Conservation (phyloP, 2,888 invertebrate genomes). For the Temnothorax ravouxi region DNA sequence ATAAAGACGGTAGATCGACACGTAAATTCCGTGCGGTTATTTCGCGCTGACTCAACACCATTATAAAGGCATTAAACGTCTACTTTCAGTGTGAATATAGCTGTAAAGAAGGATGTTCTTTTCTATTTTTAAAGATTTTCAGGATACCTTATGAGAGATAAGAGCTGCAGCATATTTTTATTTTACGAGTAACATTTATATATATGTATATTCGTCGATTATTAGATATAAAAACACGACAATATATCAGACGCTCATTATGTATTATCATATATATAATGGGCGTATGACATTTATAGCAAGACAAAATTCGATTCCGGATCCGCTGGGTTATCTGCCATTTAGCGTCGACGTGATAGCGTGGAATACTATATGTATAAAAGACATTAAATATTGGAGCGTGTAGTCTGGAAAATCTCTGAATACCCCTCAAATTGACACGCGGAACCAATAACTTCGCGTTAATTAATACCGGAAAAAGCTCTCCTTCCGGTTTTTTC, state of each 20-base stretch:
- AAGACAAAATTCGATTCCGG: not conserved
- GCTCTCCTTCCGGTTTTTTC: constrained; percentile 5
- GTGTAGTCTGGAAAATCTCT: constrained; percentile 53
- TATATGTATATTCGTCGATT: not conserved
- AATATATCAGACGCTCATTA: not conserved
- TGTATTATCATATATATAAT: not conserved
- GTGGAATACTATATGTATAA: not conserved
- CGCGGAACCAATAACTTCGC: constrained; percentile 60
- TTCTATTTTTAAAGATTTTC: not conserved
- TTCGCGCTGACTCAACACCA: constrained; percentile 8
- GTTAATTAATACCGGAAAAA: constrained; percentile 62
- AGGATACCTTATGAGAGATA: not conserved
- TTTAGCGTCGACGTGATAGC: not conserved
- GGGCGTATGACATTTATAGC: not conserved
- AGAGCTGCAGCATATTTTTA: not conserved
- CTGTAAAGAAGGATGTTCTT: not conserved
- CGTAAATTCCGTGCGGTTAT: constrained; percentile 18
- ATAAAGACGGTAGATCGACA: constrained; percentile 31
- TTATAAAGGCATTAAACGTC: constrained; percentile 25
- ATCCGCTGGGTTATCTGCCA: not conserved
- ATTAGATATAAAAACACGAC: not conserved
- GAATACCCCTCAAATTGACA: constrained; percentile 33
- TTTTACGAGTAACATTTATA: not conserved
- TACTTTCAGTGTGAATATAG: not conserved
- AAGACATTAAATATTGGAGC: not conserved